Base-by-base conservation (phyloP, 1,140 invertebrate genomes). In the Saccostrea echinata region DNA sequence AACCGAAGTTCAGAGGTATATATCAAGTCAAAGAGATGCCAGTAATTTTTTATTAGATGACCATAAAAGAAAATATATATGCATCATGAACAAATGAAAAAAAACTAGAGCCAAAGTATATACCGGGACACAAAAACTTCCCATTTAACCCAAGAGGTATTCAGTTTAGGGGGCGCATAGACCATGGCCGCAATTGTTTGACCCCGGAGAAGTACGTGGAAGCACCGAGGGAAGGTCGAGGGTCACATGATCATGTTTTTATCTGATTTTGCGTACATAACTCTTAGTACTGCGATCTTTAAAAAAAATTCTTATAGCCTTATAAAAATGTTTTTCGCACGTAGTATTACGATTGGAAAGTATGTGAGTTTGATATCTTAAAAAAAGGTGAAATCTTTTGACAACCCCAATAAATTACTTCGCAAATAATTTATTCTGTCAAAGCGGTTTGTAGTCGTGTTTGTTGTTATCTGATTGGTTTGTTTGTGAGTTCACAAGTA, bases 401-500 rank as follows among this genome's bases (percentile, higher is more conserved):
- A 76, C 68, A 76, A 30, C 11, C 12, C 24, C 16, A 76, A 76
- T 30, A 33, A 76, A 76, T 76, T 12, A 13, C 68, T 76, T 33
- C 13, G 68, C 12, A 76, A 76, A 76, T 76, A 76, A 33, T 21
- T 76, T 76, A 30, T 27, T 76, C 27, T 33, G 68, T 76, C 68
- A 33, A 76, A 76, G 30, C 16, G 11, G 68, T 30, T 30, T 76
- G 68, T 76, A 33, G 4, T 27, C 16, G 13, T 76, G 27, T 76
- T 76, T 76, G 30, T 76, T 76, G 24, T 76, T 0, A 12, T 76
- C 30, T 76, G 68, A 76, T 76, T 76, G 68, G 68, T 76, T 9
- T 76, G 68, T 33, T 76, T 76, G 27, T 30, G 3, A 30, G 24
- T 76, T 33, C 30, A 33, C 68, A 76, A 30, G 30, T 76, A 30